A percentile compares a stretch with the other conserved stretches of the same genome.
Conservation (phyloP, 2,888 invertebrate species). For the Artemia sp. region DNA sequence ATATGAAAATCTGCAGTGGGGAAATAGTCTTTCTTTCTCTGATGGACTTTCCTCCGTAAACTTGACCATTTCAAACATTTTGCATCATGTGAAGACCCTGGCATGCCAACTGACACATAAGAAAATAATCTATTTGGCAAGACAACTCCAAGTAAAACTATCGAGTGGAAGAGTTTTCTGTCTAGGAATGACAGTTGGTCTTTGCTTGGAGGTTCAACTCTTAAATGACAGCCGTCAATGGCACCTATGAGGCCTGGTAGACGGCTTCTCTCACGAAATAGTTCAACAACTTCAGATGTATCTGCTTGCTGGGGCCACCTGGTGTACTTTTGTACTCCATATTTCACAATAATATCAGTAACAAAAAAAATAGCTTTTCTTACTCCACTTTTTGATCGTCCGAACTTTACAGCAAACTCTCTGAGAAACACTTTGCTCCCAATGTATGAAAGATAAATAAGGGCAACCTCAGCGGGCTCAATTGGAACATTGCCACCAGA, state of each 20-base stretch:
- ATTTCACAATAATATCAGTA: neutral
- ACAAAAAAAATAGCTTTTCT: neutral
- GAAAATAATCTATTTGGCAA: neutral
- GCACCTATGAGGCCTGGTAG: too few species aligned
- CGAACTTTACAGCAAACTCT: neutral
- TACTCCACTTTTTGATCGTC: neutral
- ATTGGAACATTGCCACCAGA: neutral
- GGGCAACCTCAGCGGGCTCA: neutral
- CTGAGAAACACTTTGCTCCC: neutral
- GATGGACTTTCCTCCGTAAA: neutral
- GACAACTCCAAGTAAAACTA: neutral
- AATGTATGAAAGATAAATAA: neutral
- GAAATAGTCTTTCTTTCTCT: neutral
- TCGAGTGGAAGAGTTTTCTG: neutral
- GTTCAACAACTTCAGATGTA: too few species aligned
- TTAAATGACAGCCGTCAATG: too few species aligned
- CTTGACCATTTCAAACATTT: neutral
- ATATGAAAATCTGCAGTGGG: neutral
- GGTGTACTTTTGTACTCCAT: neutral
- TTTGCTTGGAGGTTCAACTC: too few species aligned
- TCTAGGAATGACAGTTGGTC: neutral
- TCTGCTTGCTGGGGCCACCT: too few species aligned
- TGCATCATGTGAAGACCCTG: too few species aligned
- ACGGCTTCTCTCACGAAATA: too few species aligned
- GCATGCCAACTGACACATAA: constrained; percentile 8